These are phyloP conservation scores for Synergus japonicus DNA, from an alignment of 2,888 invertebrate genomes.

Conservation along the genomic window DNA sequence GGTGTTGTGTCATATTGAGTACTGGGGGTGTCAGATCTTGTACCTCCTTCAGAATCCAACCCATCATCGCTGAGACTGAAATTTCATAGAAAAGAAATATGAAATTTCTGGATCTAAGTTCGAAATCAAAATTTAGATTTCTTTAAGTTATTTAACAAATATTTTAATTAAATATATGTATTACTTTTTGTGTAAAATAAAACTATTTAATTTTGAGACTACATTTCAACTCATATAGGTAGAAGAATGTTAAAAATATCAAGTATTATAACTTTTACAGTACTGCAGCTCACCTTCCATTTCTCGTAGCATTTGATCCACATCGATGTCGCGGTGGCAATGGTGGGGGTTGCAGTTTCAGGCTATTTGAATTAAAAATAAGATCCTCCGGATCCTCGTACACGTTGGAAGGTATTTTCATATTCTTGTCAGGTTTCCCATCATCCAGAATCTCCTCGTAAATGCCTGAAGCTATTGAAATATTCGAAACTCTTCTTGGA, in stretches of 20 bases:
- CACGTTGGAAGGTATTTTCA: conserved; percentile 47
- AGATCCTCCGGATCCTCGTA: conserved; percentile 56
- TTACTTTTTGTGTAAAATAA: too few species aligned
- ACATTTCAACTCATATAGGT: too few species aligned
- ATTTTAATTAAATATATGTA: too few species aligned
- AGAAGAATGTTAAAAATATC: too few species aligned
- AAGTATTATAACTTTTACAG: too few species aligned
- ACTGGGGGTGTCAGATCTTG: conserved; percentile 66
- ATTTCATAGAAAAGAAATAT: conserved; percentile 26
- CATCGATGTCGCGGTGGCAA: conserved; percentile 77
- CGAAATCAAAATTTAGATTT: too few species aligned
- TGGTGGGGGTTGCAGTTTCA: conserved; percentile 76
- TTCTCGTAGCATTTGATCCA: conserved; percentile 63
- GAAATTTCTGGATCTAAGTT: background rate
- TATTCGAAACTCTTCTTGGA: conserved; percentile 79
- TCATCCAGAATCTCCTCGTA: conserved; percentile 84
- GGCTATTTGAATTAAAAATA: conserved; percentile 56
- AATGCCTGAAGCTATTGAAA: conserved; percentile 83
- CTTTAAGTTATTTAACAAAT: too few species aligned
- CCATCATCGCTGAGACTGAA: conserved; percentile 67
- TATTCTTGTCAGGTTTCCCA: background rate
- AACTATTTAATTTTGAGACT: too few species aligned
- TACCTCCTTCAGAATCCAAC: conserved; percentile 68
- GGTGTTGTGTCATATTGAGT: conserved; percentile 65
- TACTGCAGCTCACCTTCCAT: conserved; percentile 59